Evolutionary conservation across 1,140 invertebrate genomes (phyloP), one percentile per base, ranked within the genome.

Genomic region (Papilio glaucus): DNA sequence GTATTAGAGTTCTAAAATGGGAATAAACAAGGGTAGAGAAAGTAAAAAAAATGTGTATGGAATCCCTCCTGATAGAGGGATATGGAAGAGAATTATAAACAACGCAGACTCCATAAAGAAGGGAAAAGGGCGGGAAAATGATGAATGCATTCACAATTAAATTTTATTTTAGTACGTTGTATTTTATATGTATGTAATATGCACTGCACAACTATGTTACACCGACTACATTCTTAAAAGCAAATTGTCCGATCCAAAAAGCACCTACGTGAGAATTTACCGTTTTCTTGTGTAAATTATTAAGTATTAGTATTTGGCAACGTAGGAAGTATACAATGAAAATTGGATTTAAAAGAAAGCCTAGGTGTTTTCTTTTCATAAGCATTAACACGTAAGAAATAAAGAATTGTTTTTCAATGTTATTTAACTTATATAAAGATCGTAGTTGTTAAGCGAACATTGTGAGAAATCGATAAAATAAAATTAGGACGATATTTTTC

Each of bases 181-280:
- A 24, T 24, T 8, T 24, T 0, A 15, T 12, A 57, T 57, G 12
- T 24, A 12, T 57, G 10, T 24, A 26, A 21, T 24, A 26, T 10
- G 49, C 6, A 53, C 49, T 24, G 21, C 21, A 24, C 8, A 57
- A 45, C 15, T 45, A 21, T 57, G 21, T 24, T 24, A 57, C 18
- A 21, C 45, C 8, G 45, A 18, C 18, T 26, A 57, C 18, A 49
- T 26, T 57, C 49, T 9, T 49, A 49, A 21, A 7, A 7, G 4
- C 49, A 57, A 49, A 57, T 57, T 10, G 49, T 24, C 49, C 49
- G 49, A 21, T 26, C 49, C 49, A 57, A 57, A 24, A 57, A 57
- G 21, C 18, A 57, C 49, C 4, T 57, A 24, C 12, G 10, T 57
- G 49, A 57, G 24, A 13, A 26, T 57, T 57, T 12, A 57, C 4